Evolutionary conservation across 2,113 vertebrate genomes (phyloP).

Genomic region (Probosciger aterrimus): DNA sequence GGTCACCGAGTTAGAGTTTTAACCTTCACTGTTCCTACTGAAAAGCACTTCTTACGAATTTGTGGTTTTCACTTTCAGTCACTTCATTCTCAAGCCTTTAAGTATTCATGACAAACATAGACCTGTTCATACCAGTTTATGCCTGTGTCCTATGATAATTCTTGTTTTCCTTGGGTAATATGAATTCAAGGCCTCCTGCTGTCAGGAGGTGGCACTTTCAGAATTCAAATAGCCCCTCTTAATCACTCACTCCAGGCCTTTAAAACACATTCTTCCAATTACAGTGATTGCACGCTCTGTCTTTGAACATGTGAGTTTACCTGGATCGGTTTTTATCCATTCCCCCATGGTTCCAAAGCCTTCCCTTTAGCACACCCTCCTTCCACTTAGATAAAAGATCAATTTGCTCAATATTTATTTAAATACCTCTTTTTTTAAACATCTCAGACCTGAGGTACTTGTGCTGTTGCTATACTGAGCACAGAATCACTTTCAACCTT

Average conservation of each 20-base stretch:
- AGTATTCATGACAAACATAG: neutral
- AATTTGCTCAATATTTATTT: neutral
- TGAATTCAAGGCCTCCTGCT: slow-evolving; percentile 4
- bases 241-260: neutral
- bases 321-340: neutral
- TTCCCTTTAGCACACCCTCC: neutral
- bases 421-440: neutral
- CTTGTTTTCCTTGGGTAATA: neutral
- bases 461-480: neutral
- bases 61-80: neutral
- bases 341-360: neutral
- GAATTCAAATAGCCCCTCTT: neutral
- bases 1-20: neutral
- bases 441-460: neutral
- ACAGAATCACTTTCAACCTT: neutral
- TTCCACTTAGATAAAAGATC: neutral
- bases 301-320: slow-evolving; percentile 6
- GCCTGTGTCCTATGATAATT: neutral
- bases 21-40: neutral
- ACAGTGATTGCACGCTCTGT: neutral
- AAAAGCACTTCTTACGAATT: neutral
- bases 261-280: slow-evolving; percentile 7
- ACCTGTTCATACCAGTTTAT: neutral
- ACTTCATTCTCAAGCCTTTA: neutral
- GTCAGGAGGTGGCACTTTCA: neutral